These are phyloP conservation scores for Polylopha cassiicola DNA, from an alignment of 2,888 invertebrate genomes.

Conservation along the genomic window DNA sequence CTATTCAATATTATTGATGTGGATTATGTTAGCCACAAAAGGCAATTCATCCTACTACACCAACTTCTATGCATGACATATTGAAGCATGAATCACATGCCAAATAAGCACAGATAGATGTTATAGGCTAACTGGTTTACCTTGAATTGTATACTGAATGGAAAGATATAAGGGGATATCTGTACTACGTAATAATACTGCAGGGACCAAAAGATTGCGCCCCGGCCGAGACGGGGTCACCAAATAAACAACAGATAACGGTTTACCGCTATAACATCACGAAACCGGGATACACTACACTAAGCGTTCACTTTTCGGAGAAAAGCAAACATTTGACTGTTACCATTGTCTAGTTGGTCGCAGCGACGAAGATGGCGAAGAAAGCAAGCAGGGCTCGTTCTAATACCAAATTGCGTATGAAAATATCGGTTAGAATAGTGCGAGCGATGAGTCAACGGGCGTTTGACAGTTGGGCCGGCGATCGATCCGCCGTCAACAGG, in stretches of 20 bases:
- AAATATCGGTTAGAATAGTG: conserved; percentile 44
- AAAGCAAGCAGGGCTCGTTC: conserved; percentile 38
- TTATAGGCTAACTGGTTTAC: conserved; percentile 6
- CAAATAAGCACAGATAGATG: too few relatives aligned
- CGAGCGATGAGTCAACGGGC: conserved; percentile 70
- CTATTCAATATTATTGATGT: too few relatives aligned
- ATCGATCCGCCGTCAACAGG: conserved; percentile 68
- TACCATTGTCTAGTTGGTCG: conserved; percentile 36
- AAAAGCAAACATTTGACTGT: conserved; percentile 24
- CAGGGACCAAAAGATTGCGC: neutral
- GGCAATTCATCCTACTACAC: conserved; percentile 5
- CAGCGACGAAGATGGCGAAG: conserved; percentile 29
- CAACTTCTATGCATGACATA: neutral
- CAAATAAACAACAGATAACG: conserved; percentile 16
- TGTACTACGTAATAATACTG: neutral
- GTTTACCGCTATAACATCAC: conserved; percentile 7
- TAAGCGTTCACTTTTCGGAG: conserved; percentile 23
- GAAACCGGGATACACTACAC: conserved; percentile 27
- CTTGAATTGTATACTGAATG: conserved; percentile 5
- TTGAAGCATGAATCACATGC: conserved; percentile 11
- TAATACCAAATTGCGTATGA: conserved; percentile 55
- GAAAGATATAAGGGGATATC: neutral
- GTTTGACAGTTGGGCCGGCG: conserved; percentile 69
- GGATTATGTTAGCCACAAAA: conserved; percentile 3
- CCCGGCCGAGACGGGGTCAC: neutral